Conservation (phyloP, 1,140 invertebrate genomes). For the Eriosoma lanigerum region DNA sequence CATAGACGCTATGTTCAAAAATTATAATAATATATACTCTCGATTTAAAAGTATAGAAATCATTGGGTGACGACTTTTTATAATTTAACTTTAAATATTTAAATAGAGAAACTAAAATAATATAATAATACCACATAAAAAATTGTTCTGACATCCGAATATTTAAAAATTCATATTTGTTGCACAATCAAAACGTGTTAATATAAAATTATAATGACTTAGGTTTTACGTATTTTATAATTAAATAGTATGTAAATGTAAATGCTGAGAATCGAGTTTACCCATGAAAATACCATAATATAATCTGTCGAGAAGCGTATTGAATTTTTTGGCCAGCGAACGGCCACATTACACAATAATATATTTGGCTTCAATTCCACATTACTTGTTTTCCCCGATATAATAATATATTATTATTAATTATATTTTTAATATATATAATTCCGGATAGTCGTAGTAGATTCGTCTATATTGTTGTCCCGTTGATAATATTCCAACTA, state of each 20-base stretch:
- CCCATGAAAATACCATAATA: no score
- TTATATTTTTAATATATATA: background rate
- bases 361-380: conserved; percentile 35
- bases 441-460: background rate
- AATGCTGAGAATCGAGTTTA: background rate
- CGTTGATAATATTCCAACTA: conserved; percentile 31
- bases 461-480: conserved; percentile 10
- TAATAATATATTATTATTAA: conserved; percentile 6
- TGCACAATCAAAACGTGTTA: conserved; percentile 2
- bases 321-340: background rate
- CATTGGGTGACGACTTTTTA: no score
- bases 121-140: no score
- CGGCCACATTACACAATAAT: conserved; percentile 40
- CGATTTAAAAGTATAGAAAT: no score
- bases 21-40: no score
- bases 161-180: background rate
- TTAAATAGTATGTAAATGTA: background rate
- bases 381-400: conserved; percentile 14
- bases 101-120: no score
- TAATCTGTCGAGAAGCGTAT: no score
- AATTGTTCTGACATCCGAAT: background rate
- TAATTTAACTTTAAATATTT: no score
- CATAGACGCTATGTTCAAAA: no score
- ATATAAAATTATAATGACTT: background rate
- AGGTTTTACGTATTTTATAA: background rate